These are phyloP conservation scores for Carterocephalus palaemon DNA, from an alignment of 2,888 invertebrate species.

Conservation along the genomic window DNA sequence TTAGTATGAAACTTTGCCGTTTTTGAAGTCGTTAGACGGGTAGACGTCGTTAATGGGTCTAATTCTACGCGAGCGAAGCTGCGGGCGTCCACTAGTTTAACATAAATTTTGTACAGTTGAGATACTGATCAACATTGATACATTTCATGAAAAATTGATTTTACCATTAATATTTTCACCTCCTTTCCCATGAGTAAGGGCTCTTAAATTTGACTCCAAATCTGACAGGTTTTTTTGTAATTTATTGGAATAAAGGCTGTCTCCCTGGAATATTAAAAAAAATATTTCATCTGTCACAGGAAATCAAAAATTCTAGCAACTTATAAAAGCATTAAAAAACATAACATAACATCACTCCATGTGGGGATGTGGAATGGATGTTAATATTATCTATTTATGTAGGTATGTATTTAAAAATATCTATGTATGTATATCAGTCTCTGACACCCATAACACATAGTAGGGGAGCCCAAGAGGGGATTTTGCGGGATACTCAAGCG, in stretches of 20 bases:
- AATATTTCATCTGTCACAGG: constrained; percentile 1
- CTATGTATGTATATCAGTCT: no score
- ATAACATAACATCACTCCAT: no score
- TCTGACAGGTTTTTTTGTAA: constrained; percentile 65
- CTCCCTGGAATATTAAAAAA: constrained; percentile 47
- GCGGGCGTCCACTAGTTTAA: neutral
- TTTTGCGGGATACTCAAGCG: no score
- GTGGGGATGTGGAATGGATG: no score
- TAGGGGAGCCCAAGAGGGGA: no score
- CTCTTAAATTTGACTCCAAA: constrained; percentile 61
- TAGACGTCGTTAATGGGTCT: no score
- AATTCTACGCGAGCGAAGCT: no score
- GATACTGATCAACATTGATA: neutral
- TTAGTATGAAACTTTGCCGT: no score
- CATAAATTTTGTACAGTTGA: constrained; percentile 13
- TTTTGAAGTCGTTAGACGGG: no score
- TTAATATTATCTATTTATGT: no score
- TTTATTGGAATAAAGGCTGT: constrained; percentile 62
- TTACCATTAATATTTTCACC: constrained; percentile 57
- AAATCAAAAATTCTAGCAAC: neutral
- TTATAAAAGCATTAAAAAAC: constrained; percentile 9
- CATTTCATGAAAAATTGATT: constrained; percentile 6
- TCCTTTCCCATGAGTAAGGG: constrained; percentile 61
- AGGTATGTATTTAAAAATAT: no score
- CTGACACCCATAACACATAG: no score